Evolutionary conservation across 2,113 vertebrate species (phyloP), one percentile per base, ranked within the genome.

Genomic region (Australoheros scitulus): DNA sequence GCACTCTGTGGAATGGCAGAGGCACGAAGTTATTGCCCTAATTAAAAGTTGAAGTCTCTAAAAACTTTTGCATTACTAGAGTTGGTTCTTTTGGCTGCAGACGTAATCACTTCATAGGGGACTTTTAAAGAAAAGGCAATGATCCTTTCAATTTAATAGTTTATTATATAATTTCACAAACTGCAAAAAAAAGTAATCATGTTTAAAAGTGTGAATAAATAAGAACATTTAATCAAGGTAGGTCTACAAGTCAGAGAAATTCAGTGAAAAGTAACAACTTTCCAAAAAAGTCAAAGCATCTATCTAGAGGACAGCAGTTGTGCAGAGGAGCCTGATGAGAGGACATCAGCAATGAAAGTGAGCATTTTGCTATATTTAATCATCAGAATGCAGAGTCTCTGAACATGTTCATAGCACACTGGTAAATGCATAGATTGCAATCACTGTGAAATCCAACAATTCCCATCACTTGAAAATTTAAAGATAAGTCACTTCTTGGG

Each of bases 401-500:
- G 63, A 86, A 82, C 50, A 41, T 81, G 36, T 72, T 79, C 75
- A 68, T 68, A 78, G 34, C 0, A 7, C n/a, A 9, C 26, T 32
- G 47, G 17, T 50, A 18, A 79, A 85, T 5, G 9, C 43, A 80
- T 6, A 26, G 2, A 81, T 76, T 36, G 24, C 32, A 82, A 77
- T 87, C 17, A 60, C 36, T 10, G 59, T 52, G 11, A 36, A 80
- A 58, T 80, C 58, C 32, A 43, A 85, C 29, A 34, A 77, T 11
- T 80, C 38, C 2, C 11, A 29, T 52, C 20, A 11, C 47, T 75
- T 36, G 17, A 68, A 24, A 26, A 58, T 17, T 9, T 2, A 55
- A 10, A 7, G 13, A 14, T 20, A 41, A n/a, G 79, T 95, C 96
- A 99, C 93, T 99, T 99, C 95, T 98, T 99, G 41, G 97, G 97